Conservation (phyloP, 2,888 invertebrate species). For the Halictus ligatus region DNA sequence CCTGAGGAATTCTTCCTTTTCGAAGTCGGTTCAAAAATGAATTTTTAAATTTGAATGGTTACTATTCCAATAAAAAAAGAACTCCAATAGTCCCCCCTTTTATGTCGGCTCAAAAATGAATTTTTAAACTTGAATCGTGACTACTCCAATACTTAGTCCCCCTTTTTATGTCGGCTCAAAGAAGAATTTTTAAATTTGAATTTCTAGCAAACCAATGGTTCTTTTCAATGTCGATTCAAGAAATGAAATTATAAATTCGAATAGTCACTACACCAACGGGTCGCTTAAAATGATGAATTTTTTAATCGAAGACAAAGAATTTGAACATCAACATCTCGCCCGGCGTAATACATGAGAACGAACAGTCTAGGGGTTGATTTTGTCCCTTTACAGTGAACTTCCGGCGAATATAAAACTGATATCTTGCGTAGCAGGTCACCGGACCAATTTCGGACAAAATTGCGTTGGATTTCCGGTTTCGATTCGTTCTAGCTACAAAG, state of each 20-base stretch:
- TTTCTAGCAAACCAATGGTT: not conserved
- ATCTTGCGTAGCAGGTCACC: not conserved
- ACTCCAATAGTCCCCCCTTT: too few species aligned
- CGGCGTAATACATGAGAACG: not conserved
- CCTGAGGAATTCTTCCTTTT: not conserved
- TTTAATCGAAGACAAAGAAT: not conserved
- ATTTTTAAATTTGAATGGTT: too few species aligned
- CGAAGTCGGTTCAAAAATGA: not conserved
- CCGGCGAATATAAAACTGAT: not conserved
- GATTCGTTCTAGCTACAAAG: not conserved
- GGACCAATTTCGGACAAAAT: not conserved
- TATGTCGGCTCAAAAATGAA: too few species aligned
- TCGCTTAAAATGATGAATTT: not conserved
- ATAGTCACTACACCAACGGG: not conserved
- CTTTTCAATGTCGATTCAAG: too few species aligned
- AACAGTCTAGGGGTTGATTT: not conserved
- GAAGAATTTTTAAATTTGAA: too few species aligned
- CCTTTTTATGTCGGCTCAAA: too few species aligned
- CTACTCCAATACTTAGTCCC: too few species aligned
- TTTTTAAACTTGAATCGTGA: too few species aligned
- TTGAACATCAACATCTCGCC: not conserved
- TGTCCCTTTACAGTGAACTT: not conserved
- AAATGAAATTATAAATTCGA: not conserved
- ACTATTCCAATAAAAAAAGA: too few species aligned
- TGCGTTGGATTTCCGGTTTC: not conserved